Evolutionary conservation across 2,888 invertebrate genomes (phyloP).

Genomic region (Strigamia maritima): DNA sequence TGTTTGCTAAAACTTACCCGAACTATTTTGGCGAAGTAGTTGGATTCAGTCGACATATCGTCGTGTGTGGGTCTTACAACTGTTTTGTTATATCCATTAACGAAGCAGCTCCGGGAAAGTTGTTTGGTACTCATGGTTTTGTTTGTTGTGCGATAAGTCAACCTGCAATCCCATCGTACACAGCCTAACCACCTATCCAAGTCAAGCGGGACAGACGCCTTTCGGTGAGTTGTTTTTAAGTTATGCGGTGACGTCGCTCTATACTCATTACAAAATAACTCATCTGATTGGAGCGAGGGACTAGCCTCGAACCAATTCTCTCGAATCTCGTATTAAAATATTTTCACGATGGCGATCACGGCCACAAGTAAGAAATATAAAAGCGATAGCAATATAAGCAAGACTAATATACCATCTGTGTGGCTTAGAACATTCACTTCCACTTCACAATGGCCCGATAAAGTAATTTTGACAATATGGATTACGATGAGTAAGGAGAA

Average conservation of each 20-base stretch:
- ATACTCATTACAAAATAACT: not conserved
- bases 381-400: constrained; percentile 8
- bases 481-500: not conserved
- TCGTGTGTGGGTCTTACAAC: not conserved
- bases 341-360: not conserved
- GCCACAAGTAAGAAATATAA: not conserved
- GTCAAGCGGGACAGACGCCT: not conserved
- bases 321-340: not conserved
- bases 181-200: too few relatives aligned
- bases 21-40: not conserved
- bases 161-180: not conserved
- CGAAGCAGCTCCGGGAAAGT: not conserved
- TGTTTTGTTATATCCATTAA: constrained; percentile 23
- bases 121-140: not conserved
- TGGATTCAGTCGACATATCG: not conserved
- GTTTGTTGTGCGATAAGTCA: not conserved
- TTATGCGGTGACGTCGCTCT: not conserved
- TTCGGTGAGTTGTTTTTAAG: not conserved
- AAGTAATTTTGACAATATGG: constrained; percentile 37
- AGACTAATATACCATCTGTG: constrained; percentile 37
- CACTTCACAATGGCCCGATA: constrained; percentile 43
- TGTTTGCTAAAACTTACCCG: constrained; percentile 2
- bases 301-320: not conserved
- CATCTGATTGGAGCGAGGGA: not conserved
- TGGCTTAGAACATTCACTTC: constrained; percentile 41